A percentile compares a stretch with the other conserved stretches of the same genome.
These are phyloP conservation scores for Acromyrmex echinatior DNA, from an alignment of 1,140 invertebrate species.

Conservation along the genomic window DNA sequence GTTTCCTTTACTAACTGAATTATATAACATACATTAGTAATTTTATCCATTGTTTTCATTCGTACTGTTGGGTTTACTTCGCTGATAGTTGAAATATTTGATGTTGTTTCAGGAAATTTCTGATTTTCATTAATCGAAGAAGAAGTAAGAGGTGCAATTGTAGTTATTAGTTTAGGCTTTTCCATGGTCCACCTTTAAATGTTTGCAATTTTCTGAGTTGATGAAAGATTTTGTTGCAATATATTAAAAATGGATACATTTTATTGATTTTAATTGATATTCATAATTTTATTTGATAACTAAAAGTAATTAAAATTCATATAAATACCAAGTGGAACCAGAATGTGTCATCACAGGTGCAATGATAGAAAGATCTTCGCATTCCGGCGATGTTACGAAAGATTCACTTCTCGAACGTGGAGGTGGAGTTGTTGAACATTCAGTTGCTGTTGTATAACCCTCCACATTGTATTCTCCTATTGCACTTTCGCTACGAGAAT, in stretches of 20 bases:
- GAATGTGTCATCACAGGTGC: constrained; percentile 34
- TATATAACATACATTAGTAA: constrained; percentile 38
- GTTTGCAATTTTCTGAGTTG: neutral
- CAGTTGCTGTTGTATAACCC: constrained; percentile 90
- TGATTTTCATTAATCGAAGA: neutral
- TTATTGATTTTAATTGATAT: neutral
- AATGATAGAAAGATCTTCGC: constrained; percentile 83
- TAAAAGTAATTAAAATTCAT: neutral
- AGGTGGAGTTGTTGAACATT: constrained; percentile 89
- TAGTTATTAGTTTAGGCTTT: constrained; percentile 16
- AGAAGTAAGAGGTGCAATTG: neutral
- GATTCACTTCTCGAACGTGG: constrained; percentile 89
- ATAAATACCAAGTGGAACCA: constrained; percentile 40
- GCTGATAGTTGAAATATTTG: neutral
- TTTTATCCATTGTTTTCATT: constrained; percentile 41
- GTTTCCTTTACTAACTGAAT: neutral
- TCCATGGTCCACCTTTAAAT: constrained; percentile 31
- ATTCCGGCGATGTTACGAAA: constrained; percentile 90
- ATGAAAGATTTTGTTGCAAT: neutral
- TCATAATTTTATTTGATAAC: neutral
- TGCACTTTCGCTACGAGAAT: constrained; percentile 66
- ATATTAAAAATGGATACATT: neutral
- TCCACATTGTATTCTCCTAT: constrained; percentile 89
- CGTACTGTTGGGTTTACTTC: constrained; percentile 18
- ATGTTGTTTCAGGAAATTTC: neutral